phyloP scores from a whole-genome alignment of 1,140 invertebrate species.

The Drosophila eugracilis region DNA sequence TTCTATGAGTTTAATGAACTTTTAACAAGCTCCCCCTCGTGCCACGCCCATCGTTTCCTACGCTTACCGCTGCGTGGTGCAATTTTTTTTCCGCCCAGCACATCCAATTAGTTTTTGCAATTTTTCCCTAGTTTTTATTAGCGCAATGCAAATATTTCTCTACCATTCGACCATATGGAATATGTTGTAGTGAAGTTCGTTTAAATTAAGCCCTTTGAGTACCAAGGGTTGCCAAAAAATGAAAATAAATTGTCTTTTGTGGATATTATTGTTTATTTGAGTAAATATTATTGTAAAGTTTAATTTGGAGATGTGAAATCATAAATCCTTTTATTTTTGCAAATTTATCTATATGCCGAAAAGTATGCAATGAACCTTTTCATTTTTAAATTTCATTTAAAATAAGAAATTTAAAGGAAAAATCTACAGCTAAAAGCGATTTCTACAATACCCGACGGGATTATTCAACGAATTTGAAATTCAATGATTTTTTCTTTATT shows the following conservation, averaged over 20 bases:
- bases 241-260: constrained; percentile 1
- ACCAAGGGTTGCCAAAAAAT: neutral
- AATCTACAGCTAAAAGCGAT: neutral
- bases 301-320: too few relatives aligned
- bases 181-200: constrained; percentile 28
- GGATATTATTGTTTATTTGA: neutral
- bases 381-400: neutral
- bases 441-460: neutral
- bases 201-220: constrained; percentile 29
- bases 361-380: neutral
- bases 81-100: constrained; percentile 49
- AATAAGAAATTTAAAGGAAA: neutral
- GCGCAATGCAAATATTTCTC: constrained; percentile 75
- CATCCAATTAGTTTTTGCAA: constrained; percentile 78
- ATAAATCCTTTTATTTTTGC: too few relatives aligned
- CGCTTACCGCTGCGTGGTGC: constrained; percentile 30
- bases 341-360: too few relatives aligned
- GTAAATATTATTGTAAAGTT: too few relatives aligned
- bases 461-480: neutral
- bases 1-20: constrained; percentile 83
- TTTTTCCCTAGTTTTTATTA: constrained; percentile 73
- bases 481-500: neutral
- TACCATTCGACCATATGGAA: constrained; percentile 49
- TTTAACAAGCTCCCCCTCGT: constrained; percentile 72
- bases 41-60: constrained; percentile 7